These are phyloP conservation scores for Chlorocebus sabaeus DNA, from an alignment of 2,113 vertebrate genomes.

Conservation along the genomic window DNA sequence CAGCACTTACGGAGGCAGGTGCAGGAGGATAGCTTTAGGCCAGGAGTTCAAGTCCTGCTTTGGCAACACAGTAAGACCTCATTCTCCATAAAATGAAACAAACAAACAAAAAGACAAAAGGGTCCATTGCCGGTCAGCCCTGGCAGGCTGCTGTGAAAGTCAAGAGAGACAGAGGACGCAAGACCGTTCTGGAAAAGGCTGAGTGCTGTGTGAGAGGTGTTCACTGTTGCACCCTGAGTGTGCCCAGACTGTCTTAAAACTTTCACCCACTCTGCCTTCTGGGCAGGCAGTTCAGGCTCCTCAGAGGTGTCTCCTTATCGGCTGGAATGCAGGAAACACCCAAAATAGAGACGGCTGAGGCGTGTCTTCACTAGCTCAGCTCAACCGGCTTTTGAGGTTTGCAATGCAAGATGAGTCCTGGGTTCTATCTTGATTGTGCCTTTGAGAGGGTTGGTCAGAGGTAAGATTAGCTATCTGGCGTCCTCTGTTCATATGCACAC, in stretches of 20 bases:
- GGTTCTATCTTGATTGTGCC: not conserved
- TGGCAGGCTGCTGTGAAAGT: not conserved
- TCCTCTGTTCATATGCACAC: not conserved
- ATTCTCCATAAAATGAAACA: too few relatives aligned
- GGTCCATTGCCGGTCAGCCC: not conserved
- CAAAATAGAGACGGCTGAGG: not conserved
- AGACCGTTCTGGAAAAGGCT: not conserved
- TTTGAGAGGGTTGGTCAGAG: not conserved
- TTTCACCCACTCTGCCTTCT: not conserved
- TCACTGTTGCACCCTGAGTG: not conserved
- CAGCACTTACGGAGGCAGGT: too few relatives aligned
- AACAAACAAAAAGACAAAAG: too few relatives aligned
- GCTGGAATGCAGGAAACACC: not conserved
- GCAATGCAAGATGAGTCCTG: not conserved
- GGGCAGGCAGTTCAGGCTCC: not conserved
- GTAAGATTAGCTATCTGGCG: not conserved
- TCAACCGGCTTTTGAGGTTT: not conserved
- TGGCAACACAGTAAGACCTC: too few relatives aligned
- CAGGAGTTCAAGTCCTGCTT: too few relatives aligned
- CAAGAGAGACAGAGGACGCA: not conserved
- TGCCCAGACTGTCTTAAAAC: not conserved
- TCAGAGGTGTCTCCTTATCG: not conserved
- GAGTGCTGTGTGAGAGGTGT: not conserved
- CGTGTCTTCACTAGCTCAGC: not conserved
- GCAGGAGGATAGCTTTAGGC: too few relatives aligned